phyloP scores from a whole-genome alignment of 2,797 vertebrate species.

The Australoheros facetus region DNA sequence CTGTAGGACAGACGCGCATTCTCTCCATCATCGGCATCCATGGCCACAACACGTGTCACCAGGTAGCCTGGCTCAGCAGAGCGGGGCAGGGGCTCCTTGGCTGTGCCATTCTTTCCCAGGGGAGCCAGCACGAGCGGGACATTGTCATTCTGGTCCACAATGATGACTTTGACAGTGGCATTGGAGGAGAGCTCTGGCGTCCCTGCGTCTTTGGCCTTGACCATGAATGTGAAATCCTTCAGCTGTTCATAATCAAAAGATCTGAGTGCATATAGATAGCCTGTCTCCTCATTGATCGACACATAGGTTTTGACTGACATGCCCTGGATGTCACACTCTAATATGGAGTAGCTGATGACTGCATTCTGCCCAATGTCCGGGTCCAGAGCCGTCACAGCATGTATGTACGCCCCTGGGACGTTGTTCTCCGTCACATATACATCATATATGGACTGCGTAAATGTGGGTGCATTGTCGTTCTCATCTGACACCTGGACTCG shows the following conservation, averaged over 20 bases:
- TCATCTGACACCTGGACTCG: conserved; percentile 93
- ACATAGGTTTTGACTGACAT: conserved; percentile 99
- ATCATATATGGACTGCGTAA: conserved; percentile 91
- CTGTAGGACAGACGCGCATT: conserved; percentile 95
- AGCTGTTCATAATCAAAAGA: conserved; percentile 97
- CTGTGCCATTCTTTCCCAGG: conserved; percentile 92
- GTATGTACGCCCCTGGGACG: conserved; percentile 96
- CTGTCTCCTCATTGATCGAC: conserved; percentile 97
- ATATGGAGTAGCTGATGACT: conserved; percentile 90
- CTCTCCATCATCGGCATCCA: conserved; percentile 93
- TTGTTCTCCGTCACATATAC: conserved; percentile 98
- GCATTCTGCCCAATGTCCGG: conserved; percentile 91
- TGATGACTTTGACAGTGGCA: conserved; percentile 90
- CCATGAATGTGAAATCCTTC: conserved; percentile 94
- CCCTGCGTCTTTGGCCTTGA: conserved; percentile 89
- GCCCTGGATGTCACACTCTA: conserved; percentile 95
- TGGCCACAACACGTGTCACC: conserved; percentile 91
- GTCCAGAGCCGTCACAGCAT: conserved; percentile 93
- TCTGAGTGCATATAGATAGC: conserved; percentile 93
- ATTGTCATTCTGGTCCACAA: conserved; percentile 97
- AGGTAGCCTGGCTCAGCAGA: conserved; percentile 94
- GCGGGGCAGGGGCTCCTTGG: conserved; percentile 90
- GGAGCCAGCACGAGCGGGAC: conserved; percentile 90
- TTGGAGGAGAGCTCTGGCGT: conserved; percentile 86
- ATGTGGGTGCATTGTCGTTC: conserved; percentile 95